Evolutionary conservation across 2,888 invertebrate genomes (phyloP).

Genomic region (Anagyrus pseudococci): DNA sequence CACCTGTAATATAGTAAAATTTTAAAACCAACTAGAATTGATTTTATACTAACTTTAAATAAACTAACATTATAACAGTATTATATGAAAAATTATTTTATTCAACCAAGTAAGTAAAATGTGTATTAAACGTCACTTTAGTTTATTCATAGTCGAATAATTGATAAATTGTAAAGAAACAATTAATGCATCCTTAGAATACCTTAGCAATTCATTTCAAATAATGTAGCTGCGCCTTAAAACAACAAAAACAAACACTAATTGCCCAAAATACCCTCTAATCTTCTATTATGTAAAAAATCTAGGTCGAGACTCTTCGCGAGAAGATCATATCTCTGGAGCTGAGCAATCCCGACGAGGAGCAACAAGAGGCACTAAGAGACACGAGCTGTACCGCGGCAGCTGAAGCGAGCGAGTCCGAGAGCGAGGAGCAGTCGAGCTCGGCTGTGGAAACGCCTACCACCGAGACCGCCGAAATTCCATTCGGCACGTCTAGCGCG

Average conservation of each 20-base stretch:
- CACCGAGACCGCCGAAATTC: slow-evolving; percentile 57
- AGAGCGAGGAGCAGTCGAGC: slow-evolving; percentile 56
- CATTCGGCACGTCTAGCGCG: slow-evolving; percentile 19
- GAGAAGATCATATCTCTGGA: slow-evolving; percentile 91
- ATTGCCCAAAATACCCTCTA: too few relatives aligned
- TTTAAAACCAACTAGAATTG: neutral
- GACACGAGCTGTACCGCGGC: slow-evolving; percentile 40
- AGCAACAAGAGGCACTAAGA: slow-evolving; percentile 56
- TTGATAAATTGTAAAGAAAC: neutral
- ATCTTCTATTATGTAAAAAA: neutral
- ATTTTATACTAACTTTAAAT: neutral
- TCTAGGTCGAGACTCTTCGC: slow-evolving; percentile 86
- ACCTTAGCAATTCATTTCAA: neutral
- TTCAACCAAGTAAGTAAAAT: neutral
- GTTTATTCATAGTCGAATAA: too few relatives aligned
- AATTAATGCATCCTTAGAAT: neutral
- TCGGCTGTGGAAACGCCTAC: slow-evolving; percentile 58
- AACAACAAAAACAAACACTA: neutral
- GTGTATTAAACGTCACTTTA: too few relatives aligned
- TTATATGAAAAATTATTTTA: neutral
- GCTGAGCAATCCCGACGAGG: slow-evolving; percentile 73
- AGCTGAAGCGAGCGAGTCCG: slow-evolving; percentile 55
- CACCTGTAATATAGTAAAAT: neutral
- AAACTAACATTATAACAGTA: too few relatives aligned
- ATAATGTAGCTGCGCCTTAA: neutral